Evolutionary conservation across 2,113 vertebrate genomes (phyloP).

Genomic region (Microcebus griseorufus): DNA sequence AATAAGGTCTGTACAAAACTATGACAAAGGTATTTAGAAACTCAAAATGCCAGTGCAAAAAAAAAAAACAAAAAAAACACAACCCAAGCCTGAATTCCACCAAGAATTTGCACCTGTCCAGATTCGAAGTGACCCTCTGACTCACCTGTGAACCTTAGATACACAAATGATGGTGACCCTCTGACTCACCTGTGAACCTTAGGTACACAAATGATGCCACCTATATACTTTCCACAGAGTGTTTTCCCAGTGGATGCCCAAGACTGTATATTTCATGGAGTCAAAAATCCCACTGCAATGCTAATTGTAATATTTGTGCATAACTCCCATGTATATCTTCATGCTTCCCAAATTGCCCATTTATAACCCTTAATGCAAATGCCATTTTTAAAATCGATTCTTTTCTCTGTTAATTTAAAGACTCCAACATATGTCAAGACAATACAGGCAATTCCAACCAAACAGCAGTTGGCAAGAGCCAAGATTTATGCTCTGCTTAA

Average conservation of each 20-base stretch:
- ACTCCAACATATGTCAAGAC: conserved; percentile 50
- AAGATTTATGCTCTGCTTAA: conserved; percentile 77
- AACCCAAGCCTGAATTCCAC: not conserved
- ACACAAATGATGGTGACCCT: no score
- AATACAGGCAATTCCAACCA: conserved; percentile 59
- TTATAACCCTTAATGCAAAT: conserved; percentile 58
- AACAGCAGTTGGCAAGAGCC: conserved; percentile 65
- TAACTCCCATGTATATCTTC: not conserved
- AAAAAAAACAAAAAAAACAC: not conserved
- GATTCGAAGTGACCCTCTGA: not conserved
- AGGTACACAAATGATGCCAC: no score
- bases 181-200: not conserved
- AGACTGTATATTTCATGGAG: not conserved
- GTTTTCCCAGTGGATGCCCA: fast-evolving
- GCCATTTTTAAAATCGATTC: conserved; percentile 64
- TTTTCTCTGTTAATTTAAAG: conserved; percentile 62
- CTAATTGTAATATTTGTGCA: not conserved
- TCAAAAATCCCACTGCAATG: not conserved
- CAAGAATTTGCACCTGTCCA: not conserved
- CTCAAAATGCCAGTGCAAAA: not conserved
- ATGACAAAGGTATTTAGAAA: not conserved
- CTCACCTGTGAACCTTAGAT: no score
- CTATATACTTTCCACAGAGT: fast-evolving
- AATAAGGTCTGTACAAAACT: not conserved
- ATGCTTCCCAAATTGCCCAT: conserved; percentile 36